Evolutionary conservation across 1,140 invertebrate genomes (phyloP).

Genomic region (Habropoda laboriosa): DNA sequence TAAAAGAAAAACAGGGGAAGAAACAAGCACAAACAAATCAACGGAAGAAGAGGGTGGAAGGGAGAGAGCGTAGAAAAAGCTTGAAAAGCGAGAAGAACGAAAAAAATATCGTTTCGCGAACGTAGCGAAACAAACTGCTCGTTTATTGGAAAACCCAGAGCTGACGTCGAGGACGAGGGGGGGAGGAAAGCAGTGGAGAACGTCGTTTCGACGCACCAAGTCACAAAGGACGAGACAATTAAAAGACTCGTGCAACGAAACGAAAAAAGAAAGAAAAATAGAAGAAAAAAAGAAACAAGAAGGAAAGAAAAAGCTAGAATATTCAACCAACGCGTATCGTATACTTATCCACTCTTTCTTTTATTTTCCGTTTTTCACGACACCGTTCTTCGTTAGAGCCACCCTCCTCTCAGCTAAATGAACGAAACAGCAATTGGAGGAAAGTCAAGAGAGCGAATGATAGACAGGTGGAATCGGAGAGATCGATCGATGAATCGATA

Average conservation of each 20-base stretch:
- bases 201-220: slow-evolving; percentile 19
- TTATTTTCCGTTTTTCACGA: slow-evolving; percentile 13
- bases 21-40: neutral
- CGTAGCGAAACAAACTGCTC: slow-evolving; percentile 36
- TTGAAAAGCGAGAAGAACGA: slow-evolving; percentile 10
- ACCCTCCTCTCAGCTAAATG: neutral
- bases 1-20: neutral
- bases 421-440: neutral
- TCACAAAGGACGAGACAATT: slow-evolving; percentile 33
- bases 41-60: no score
- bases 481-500: slow-evolving; percentile 24
- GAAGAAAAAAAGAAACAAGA: slow-evolving; percentile 5
- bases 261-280: no score
- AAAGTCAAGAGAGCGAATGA: neutral
- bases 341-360: no score
- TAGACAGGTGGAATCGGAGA: neutral
- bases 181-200: neutral
- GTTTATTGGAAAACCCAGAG: slow-evolving; percentile 37
- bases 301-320: no score
- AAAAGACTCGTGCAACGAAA: slow-evolving; percentile 9
- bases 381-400: slow-evolving; percentile 24
- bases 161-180: neutral
- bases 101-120: slow-evolving; percentile 32
- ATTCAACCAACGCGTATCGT: slow-evolving; percentile 1
- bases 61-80: neutral